Evolutionary conservation across 1,140 invertebrate genomes (phyloP).

Genomic region (Micrasema longulum): DNA sequence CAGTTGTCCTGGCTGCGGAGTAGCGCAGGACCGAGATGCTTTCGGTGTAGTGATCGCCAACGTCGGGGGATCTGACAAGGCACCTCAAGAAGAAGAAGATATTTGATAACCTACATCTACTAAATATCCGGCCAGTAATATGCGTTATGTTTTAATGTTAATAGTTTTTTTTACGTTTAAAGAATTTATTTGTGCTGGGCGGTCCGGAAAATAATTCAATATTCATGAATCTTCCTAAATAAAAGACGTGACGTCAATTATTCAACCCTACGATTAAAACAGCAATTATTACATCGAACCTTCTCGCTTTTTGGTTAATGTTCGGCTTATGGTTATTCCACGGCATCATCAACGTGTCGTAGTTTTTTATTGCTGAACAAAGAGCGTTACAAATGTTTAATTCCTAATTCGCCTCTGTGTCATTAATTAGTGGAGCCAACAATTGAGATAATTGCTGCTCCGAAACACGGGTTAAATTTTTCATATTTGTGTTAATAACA

Average conservation of each 20-base stretch:
- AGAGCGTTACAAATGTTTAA: conserved; percentile 31
- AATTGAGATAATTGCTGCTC: conserved; percentile 52
- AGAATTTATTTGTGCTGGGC: no score
- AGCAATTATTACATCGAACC: conserved; percentile 17
- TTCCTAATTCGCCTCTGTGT: conserved; percentile 35
- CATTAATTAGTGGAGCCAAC: conserved; percentile 51
- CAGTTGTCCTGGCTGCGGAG: no score
- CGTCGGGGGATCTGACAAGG: no score
- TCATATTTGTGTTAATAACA: conserved; percentile 55
- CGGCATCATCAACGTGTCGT: conserved; percentile 32
- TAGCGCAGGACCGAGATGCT: no score
- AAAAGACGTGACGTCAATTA: not conserved
- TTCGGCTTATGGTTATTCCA: conserved; percentile 29
- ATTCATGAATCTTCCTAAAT: no score
- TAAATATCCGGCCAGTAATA: no score
- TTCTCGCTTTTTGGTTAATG: not conserved
- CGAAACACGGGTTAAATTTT: conserved; percentile 45
- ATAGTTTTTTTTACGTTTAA: no score
- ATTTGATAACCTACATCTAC: no score
- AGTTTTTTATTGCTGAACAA: conserved; percentile 39
- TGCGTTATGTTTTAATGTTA: no score
- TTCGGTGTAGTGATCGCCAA: no score
- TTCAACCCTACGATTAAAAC: conserved; percentile 15
- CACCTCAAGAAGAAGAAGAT: no score
- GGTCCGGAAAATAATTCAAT: no score